phyloP scores from a whole-genome alignment of 2,113 vertebrate species.

The Rana temporaria region DNA sequence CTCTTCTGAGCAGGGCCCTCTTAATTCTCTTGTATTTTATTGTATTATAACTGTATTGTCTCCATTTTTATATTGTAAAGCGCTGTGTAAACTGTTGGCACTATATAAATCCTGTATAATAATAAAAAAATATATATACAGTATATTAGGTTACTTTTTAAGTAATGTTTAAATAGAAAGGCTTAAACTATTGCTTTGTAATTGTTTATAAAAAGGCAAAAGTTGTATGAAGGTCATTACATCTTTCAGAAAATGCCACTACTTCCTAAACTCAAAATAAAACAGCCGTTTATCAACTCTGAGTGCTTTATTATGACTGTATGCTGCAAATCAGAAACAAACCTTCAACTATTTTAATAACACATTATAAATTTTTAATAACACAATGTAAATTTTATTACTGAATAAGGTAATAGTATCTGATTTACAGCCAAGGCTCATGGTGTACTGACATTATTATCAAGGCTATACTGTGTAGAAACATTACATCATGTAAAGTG shows the following conservation, averaged over 20 bases:
- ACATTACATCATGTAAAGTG: conserved; percentile 37
- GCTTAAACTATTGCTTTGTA: not conserved
- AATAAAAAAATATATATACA: too few species aligned
- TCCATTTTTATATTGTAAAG: too few species aligned
- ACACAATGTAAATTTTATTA: conserved; percentile 55
- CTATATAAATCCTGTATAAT: too few species aligned
- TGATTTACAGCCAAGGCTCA: conserved; percentile 41
- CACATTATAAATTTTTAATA: conserved; percentile 54
- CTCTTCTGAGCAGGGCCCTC: too few species aligned
- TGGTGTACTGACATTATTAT: conserved; percentile 15
- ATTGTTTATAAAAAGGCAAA: not conserved
- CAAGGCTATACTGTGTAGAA: conserved; percentile 22
- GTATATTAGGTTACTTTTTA: too few species aligned
- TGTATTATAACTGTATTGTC: too few species aligned
- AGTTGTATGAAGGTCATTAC: conserved; percentile 45
- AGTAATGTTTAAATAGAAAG: not conserved
- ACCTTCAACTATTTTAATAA: conserved; percentile 48
- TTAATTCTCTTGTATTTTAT: too few species aligned
- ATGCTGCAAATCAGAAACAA: conserved; percentile 45
- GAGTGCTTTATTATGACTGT: conserved; percentile 47
- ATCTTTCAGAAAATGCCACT: conserved; percentile 35
- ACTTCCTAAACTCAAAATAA: conserved; percentile 45
- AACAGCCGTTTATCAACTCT: conserved; percentile 46
- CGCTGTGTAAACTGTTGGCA: too few species aligned
- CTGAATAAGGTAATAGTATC: conserved; percentile 45